These are phyloP conservation scores for Capitulum mitella DNA, from an alignment of 2,888 invertebrate genomes.

Conservation along the genomic window DNA sequence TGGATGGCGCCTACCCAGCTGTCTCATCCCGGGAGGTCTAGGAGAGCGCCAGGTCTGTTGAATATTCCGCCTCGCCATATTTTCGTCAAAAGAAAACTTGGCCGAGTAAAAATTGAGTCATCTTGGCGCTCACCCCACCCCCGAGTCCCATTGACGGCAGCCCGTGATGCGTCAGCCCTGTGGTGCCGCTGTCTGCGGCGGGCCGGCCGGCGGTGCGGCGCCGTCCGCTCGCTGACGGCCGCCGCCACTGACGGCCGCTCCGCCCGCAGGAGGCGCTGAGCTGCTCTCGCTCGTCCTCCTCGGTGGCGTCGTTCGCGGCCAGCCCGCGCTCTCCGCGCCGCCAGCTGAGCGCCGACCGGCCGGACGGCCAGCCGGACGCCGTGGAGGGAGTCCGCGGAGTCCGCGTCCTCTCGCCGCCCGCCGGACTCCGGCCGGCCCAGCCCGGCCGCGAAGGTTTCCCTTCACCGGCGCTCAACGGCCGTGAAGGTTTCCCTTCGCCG, in stretches of 20 bases:
- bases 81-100: too few species aligned
- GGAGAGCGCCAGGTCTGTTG: too few species aligned
- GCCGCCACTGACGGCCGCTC: background rate
- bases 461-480: background rate
- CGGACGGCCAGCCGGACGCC: background rate
- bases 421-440: background rate
- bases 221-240: background rate
- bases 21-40: too few species aligned
- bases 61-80: too few species aligned
- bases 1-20: too few species aligned
- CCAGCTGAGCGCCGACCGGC: background rate
- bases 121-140: background rate
- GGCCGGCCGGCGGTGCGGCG: too few species aligned
- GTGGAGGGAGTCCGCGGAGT: background rate
- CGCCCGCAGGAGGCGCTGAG: background rate
- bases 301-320: background rate
- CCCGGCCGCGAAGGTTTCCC: background rate
- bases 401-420: background rate
- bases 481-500: background rate
- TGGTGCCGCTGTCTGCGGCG: too few species aligned
- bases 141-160: background rate
- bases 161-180: too few species aligned
- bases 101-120: too few species aligned
- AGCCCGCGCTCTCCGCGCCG: background rate
- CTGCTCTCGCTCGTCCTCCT: background rate